Evolutionary conservation across 1,140 invertebrate species (phyloP), one percentile per base, ranked within the genome.

Genomic region (Apis cerana): DNA sequence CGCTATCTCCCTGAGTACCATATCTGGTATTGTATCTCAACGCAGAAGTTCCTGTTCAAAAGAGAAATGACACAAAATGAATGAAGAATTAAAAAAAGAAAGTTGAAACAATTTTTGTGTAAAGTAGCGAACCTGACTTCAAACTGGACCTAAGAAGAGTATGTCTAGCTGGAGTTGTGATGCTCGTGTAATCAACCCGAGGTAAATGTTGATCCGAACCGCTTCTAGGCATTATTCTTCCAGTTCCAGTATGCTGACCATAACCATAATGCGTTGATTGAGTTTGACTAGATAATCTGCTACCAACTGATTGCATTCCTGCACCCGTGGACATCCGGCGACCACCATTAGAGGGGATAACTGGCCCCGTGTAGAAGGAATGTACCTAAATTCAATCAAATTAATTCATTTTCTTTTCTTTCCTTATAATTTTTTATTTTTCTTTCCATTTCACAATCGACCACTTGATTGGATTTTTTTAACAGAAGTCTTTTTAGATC

Each of bases 191-290:
- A 93, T 97, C 97, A 5, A 97, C 97, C 61, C 97, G 95, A 13
- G 97, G 97, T 80, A 98, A 94, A 92, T 98, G 97, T 89, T 98
- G 97, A 93, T 98, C 97, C 8, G 97, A 97, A 43, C 97, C 97
- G 68, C 97, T 97, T 76, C 97, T 95, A 2, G 97, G 97, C 93
- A 98, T 97, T 80, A 96, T 95, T 64, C 95, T 93, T 64, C 95
- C 93, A 65, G 91, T 92, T 70, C 92, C 92, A 17, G 92, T 86
- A 74, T 95, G 94, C 81, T 95, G 94, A 50, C 94, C 93, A 85
- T 95, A 95, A 21, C 91, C 90, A 85, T 95, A 95, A 82, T 95
- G 94, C 23, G 93, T 92, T 7, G 93, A 91, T 69, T 95, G 94
- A 77, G 92, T 92, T 86, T 95, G 95, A 68, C 94, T 93, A 33